Evolutionary conservation across 2,113 vertebrate genomes (phyloP).

Genomic region (Dromiciops gliroides): DNA sequence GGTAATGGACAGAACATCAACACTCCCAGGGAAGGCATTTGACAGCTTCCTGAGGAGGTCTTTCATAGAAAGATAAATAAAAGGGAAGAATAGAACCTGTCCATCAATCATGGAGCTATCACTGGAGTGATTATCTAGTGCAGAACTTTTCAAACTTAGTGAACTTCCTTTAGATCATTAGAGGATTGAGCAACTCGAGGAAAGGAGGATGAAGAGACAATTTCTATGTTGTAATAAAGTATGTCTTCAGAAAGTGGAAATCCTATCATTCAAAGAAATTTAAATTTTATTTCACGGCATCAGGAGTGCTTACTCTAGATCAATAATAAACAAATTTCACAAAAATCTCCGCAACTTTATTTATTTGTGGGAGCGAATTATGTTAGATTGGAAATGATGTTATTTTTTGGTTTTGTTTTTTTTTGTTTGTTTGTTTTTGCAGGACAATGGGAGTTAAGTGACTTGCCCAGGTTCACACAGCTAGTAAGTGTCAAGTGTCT

Average conservation of each 20-base stretch:
- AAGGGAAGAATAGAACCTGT: constrained; percentile 5
- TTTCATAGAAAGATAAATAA: not conserved
- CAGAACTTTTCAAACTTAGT: not conserved
- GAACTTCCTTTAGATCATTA: not conserved
- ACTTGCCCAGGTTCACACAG: too few species aligned
- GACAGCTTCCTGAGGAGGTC: not conserved
- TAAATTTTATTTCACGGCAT: not conserved
- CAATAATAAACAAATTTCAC: not conserved
- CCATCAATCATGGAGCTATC: not conserved
- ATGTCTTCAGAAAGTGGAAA: not conserved
- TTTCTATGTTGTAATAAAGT: not conserved
- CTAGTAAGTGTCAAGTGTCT: too few species aligned
- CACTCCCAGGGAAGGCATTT: not conserved
- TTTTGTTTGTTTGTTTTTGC: too few species aligned
- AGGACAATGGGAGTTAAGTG: too few species aligned
- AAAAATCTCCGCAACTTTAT: not conserved
- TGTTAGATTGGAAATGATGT: not conserved
- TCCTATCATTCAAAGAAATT: not conserved
- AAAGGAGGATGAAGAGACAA: not conserved
- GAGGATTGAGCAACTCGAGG: not conserved
- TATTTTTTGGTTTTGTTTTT: too few species aligned
- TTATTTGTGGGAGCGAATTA: not conserved
- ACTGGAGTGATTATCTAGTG: not conserved
- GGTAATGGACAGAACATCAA: not conserved
- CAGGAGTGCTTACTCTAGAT: not conserved